Percentiles rank a stretch among this genome's conserved stretches.
Evolutionary conservation across 2,888 invertebrate genomes (phyloP).

Genomic region (Drosophila neonasuta): DNA sequence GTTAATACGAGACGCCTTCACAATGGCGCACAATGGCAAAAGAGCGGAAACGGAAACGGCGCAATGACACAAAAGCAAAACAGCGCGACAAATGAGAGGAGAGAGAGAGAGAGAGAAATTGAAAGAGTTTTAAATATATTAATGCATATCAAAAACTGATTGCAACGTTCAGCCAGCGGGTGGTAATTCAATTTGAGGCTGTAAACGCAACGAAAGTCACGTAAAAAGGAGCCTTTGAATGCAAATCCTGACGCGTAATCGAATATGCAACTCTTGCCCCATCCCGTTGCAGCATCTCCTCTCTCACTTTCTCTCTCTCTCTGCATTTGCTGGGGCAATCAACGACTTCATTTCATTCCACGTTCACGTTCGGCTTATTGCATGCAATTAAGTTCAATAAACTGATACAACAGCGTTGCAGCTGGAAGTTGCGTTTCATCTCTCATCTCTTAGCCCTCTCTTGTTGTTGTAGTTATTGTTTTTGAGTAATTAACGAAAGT

Average conservation of each 20-base stretch:
- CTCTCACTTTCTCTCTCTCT: no score
- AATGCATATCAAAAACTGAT: constrained; percentile 47
- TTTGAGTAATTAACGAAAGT: constrained; percentile 74
- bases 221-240: constrained; percentile 28
- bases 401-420: constrained; percentile 46
- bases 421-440: constrained; percentile 1
- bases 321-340: constrained; percentile 40
- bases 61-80: constrained; percentile 43
- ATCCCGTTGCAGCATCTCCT: neutral
- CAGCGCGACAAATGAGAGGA: constrained; percentile 33
- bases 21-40: constrained; percentile 25
- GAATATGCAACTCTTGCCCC: constrained; percentile 14
- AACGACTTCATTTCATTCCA: constrained; percentile 41
- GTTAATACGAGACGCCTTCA: constrained; percentile 24
- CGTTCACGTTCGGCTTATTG: constrained; percentile 68
- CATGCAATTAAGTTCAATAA: constrained; percentile 76
- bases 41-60: constrained; percentile 43
- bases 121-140: constrained; percentile 47
- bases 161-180: constrained; percentile 26
- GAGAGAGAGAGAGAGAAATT: neutral
- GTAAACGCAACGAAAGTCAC: constrained; percentile 23
- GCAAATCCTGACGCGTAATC: constrained; percentile 18
- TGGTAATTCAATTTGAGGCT: constrained; percentile 53
- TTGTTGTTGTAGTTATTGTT: constrained; percentile 49
- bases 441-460: neutral